Evolutionary conservation across 2,113 vertebrate species (phyloP).

Genomic region (Cyprinodon variegatus): DNA sequence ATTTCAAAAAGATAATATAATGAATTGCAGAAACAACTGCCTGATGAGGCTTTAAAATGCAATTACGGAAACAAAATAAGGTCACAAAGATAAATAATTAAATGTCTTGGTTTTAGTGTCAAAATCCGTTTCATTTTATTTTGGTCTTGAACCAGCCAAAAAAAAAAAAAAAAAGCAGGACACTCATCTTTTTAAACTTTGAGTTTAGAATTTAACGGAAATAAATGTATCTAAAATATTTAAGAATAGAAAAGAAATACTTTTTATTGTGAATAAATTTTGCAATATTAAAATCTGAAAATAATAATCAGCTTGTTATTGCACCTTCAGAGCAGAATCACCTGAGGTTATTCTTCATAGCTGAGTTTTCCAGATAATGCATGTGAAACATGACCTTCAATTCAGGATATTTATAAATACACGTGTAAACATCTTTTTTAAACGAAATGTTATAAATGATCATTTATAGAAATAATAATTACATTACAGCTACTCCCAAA

Average conservation of each 20-base stretch:
- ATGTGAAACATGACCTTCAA: slow-evolving; percentile 45
- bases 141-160: neutral
- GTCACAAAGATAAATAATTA: neutral
- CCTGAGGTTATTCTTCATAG: slow-evolving; percentile 58
- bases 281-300: neutral
- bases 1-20: neutral
- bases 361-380: slow-evolving; percentile 38
- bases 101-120: neutral
- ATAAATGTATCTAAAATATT: neutral
- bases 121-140: neutral
- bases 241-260: no score
- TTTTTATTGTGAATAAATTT: no score
- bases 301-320: slow-evolving; percentile 44
- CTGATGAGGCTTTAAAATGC: neutral
- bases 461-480: slow-evolving; percentile 38
- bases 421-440: slow-evolving; percentile 31
- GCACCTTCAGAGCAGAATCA: slow-evolving; percentile 49
- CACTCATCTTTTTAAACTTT: neutral
- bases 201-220: neutral
- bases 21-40: no score
- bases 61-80: neutral
- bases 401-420: slow-evolving; percentile 47
- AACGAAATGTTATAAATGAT: slow-evolving; percentile 48
- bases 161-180: neutral
- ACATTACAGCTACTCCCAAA: slow-evolving; percentile 27